These are phyloP conservation scores for Euphydryas editha DNA, from an alignment of 2,888 invertebrate species.

Conservation along the genomic window DNA sequence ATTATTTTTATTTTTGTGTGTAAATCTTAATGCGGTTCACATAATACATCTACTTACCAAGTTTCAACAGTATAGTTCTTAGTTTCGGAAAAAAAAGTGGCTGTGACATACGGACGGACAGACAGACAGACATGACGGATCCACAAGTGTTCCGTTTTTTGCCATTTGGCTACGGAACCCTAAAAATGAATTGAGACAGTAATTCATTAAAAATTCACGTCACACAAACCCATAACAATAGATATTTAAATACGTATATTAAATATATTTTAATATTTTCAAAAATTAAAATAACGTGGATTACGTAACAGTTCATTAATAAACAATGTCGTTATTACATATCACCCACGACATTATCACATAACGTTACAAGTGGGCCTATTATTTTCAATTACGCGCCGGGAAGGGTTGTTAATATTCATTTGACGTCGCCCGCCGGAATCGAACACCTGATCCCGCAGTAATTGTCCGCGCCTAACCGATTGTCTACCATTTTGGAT, in stretches of 20 bases:
- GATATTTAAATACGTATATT: not conserved
- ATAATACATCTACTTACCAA: too few species aligned
- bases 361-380: constrained; percentile 63
- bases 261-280: not conserved
- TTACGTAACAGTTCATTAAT: constrained; percentile 13
- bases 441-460: constrained; percentile 60
- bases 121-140: too few species aligned
- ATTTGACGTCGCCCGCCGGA: constrained; percentile 65
- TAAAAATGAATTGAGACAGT: too few species aligned
- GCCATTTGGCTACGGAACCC: too few species aligned
- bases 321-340: constrained; percentile 20
- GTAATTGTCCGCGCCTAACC: constrained; percentile 45
- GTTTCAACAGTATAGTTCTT: too few species aligned
- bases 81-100: too few species aligned
- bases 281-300: not conserved
- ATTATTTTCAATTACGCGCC: constrained; percentile 77
- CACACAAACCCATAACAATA: not conserved
- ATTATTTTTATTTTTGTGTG: too few species aligned
- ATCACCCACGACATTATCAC: constrained; percentile 53
- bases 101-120: too few species aligned
- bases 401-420: constrained; percentile 81
- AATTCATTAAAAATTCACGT: too few species aligned
- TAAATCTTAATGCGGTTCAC: too few species aligned
- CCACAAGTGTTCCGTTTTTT: too few species aligned
- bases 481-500: constrained; percentile 53